phyloP scores from a whole-genome alignment of 2,113 vertebrate species.

The Thunnus maccoyii region DNA sequence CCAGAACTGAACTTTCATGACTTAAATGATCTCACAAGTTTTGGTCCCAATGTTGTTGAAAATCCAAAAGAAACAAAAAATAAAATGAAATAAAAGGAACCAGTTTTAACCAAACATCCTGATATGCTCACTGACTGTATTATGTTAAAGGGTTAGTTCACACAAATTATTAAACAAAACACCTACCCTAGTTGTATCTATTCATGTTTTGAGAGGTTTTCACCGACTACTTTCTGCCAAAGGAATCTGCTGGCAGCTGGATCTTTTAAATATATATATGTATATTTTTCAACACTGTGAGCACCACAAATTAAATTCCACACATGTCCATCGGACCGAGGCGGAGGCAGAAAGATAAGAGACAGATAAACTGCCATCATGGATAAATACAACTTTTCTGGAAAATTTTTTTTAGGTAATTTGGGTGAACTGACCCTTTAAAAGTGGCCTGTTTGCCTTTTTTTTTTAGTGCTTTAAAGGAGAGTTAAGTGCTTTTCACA shows the following conservation, averaged over 20 bases:
- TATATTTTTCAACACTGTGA: too few relatives aligned
- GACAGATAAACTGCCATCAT: too few relatives aligned
- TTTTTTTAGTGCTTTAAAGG: neutral
- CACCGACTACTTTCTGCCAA: too few relatives aligned
- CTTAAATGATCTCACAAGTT: conserved; percentile 1
- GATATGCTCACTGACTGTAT: neutral
- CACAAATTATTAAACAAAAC: neutral
- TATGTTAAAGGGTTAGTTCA: neutral
- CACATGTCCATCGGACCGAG: neutral
- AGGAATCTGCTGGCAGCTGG: too few relatives aligned
- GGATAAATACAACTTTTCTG: too few relatives aligned
- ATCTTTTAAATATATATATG: too few relatives aligned
- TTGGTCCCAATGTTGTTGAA: conserved; percentile 19
- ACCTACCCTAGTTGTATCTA: neutral
- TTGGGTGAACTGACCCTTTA: neutral
- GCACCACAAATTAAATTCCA: too few relatives aligned
- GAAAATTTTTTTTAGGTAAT: neutral
- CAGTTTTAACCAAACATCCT: neutral
- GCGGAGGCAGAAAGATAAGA: neutral
- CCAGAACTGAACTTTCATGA: neutral
- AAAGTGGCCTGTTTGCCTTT: neutral
- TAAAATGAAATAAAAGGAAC: neutral
- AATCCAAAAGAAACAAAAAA: too few relatives aligned
- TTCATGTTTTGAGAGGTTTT: too few relatives aligned
- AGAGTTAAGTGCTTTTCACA: conserved; percentile 2